phyloP scores from a whole-genome alignment of 2,888 invertebrate genomes.

The Enchytraeus crypticus region DNA sequence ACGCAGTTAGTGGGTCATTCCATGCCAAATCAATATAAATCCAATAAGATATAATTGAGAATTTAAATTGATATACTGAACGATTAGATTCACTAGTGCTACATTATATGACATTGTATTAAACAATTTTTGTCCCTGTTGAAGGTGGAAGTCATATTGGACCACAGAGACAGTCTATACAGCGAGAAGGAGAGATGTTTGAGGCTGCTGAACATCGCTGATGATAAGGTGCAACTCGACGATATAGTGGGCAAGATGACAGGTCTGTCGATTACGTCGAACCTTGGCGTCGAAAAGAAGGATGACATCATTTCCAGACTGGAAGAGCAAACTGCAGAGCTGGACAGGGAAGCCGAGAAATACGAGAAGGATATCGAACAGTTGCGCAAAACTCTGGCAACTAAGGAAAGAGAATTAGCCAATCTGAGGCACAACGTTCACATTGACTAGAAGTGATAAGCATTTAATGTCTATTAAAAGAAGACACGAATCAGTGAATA shows the following conservation, averaged over 20 bases:
- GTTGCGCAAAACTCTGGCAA: neutral
- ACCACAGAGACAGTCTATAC: conserved; percentile 3
- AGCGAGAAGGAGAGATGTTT: conserved; percentile 5
- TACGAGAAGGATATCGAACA: neutral
- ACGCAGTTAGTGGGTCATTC: too few relatives aligned
- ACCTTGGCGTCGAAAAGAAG: neutral
- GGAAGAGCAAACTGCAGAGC: conserved; percentile 1
- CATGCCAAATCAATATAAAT: too few relatives aligned
- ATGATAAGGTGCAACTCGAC: conserved; percentile 1
- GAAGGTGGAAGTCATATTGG: neutral
- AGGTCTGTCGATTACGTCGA: conserved; percentile 3
- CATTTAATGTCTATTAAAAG: too few relatives aligned
- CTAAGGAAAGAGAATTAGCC: conserved; percentile 1
- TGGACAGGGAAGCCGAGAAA: conserved; percentile 1
- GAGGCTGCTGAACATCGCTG: neutral
- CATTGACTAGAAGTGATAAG: neutral
- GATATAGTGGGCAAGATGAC: conserved; percentile 1
- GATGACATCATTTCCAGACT: neutral
- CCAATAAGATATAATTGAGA: too few relatives aligned
- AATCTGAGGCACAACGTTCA: conserved; percentile 3
- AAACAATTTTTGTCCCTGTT: neutral
- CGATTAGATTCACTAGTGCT: too few relatives aligned
- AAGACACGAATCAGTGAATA: too few relatives aligned
- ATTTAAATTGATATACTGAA: too few relatives aligned
- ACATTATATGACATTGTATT: too few relatives aligned